Percentiles rank a stretch among this genome's conserved stretches.
phyloP scores from a whole-genome alignment of 2,888 invertebrate genomes.

The Meteorus cinctellus region DNA sequence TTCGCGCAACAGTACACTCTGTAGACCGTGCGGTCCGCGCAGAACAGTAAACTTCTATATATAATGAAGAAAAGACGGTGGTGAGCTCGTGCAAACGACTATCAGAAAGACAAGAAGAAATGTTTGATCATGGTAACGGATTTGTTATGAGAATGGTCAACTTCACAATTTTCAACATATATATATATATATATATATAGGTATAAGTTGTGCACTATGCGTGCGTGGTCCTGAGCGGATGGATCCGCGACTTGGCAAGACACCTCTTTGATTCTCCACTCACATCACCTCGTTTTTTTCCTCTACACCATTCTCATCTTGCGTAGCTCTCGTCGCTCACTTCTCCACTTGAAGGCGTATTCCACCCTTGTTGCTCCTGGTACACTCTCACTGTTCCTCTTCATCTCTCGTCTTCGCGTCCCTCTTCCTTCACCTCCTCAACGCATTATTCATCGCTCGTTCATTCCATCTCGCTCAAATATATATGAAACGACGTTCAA shows the following conservation, averaged over 20 bases:
- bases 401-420: conserved; percentile 41
- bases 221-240: conserved; percentile 14
- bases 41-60: neutral
- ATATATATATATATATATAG: conserved; percentile 53
- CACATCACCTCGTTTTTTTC: conserved; percentile 49
- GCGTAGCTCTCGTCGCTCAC: conserved; percentile 30
- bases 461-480: conserved; percentile 51
- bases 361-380: conserved; percentile 35
- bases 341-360: conserved; percentile 33
- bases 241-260: conserved; percentile 46
- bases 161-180: conserved; percentile 46
- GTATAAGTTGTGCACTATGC: conserved; percentile 39
- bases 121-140: conserved; percentile 69
- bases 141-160: conserved; percentile 66
- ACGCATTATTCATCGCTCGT: conserved; percentile 68
- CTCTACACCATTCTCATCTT: conserved; percentile 45
- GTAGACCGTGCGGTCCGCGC: neutral
- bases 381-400: conserved; percentile 41
- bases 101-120: conserved; percentile 30
- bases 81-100: conserved; percentile 14
- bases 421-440: conserved; percentile 59
- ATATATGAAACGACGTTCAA: conserved; percentile 30
- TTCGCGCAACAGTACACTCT: neutral
- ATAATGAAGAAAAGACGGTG: conserved; percentile 12
- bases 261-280: conserved; percentile 36